Percentiles rank a stretch among this genome's conserved stretches.
These are phyloP conservation scores for Girardia tigrina DNA, from an alignment of 2,888 invertebrate genomes.

Conservation along the genomic window DNA sequence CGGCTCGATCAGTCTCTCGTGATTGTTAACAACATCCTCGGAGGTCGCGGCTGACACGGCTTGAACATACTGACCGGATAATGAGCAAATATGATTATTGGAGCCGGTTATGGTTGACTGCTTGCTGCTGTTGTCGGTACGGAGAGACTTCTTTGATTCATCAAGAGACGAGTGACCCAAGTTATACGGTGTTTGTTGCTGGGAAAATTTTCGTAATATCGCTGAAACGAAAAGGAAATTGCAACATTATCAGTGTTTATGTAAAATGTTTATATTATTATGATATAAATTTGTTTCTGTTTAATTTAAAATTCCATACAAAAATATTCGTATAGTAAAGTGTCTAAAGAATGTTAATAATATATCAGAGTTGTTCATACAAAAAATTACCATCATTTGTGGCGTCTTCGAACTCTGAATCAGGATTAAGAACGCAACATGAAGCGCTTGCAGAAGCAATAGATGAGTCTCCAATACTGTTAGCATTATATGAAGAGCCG, in stretches of 20 bases:
- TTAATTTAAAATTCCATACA: too few species aligned
- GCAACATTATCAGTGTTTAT: not conserved
- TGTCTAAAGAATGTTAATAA: not conserved
- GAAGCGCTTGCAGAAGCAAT: not conserved
- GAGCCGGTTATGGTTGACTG: not conserved
- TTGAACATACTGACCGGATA: not conserved
- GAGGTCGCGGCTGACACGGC: not conserved
- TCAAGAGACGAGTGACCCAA: not conserved
- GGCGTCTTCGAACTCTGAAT: slow-evolving; percentile 2
- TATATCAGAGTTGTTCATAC: not conserved
- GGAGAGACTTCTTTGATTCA: not conserved
- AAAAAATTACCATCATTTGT: not conserved
- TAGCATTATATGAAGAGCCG: not conserved
- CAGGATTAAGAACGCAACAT: not conserved
- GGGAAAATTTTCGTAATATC: not conserved
- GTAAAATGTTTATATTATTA: too few species aligned
- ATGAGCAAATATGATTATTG: slow-evolving; percentile 16
- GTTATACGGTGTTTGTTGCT: slow-evolving; percentile 1
- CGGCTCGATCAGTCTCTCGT: not conserved
- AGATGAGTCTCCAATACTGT: not conserved
- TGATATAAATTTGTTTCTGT: too few species aligned
- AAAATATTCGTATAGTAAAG: too few species aligned
- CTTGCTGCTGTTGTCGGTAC: slow-evolving; percentile 7
- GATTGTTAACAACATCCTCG: not conserved
- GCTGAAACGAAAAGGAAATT: not conserved